Conservation (phyloP, 2,888 invertebrate genomes). For the Nineta flava region DNA sequence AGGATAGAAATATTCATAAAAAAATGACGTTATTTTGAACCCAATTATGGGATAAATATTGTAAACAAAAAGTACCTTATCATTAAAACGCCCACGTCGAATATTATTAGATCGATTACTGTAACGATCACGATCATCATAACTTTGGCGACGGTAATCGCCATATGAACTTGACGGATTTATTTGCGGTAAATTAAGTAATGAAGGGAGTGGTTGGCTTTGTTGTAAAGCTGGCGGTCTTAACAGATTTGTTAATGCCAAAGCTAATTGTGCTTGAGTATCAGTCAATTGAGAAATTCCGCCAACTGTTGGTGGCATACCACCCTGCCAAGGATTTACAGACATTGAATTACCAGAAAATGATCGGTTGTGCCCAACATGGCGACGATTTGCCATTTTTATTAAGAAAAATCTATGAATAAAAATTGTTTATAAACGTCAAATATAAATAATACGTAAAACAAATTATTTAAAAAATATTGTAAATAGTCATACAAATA, state of each 20-base stretch:
- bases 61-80: not conserved
- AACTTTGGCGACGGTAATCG: not conserved
- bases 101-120: not conserved
- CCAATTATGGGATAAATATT: not conserved
- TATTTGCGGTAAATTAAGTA: constrained; percentile 17
- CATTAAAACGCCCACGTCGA: not conserved
- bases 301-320: constrained; percentile 22
- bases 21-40: not conserved
- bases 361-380: constrained; percentile 19
- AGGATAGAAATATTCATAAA: not conserved
- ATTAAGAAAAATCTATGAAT: not conserved
- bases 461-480: too few relatives aligned
- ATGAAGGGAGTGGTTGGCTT: constrained; percentile 24
- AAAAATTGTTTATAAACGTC: too few relatives aligned
- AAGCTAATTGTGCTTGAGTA: constrained; percentile 56
- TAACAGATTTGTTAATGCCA: constrained; percentile 36
- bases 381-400: constrained; percentile 26
- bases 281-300: constrained; percentile 24
- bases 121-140: not conserved
- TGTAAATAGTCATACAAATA: too few relatives aligned
- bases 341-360: constrained; percentile 17
- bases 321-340: constrained; percentile 28
- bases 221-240: constrained; percentile 25
- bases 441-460: too few relatives aligned
- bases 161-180: not conserved